These are phyloP conservation scores for Bradypodion ventrale DNA, from an alignment of 2,797 vertebrate species.

Conservation along the genomic window DNA sequence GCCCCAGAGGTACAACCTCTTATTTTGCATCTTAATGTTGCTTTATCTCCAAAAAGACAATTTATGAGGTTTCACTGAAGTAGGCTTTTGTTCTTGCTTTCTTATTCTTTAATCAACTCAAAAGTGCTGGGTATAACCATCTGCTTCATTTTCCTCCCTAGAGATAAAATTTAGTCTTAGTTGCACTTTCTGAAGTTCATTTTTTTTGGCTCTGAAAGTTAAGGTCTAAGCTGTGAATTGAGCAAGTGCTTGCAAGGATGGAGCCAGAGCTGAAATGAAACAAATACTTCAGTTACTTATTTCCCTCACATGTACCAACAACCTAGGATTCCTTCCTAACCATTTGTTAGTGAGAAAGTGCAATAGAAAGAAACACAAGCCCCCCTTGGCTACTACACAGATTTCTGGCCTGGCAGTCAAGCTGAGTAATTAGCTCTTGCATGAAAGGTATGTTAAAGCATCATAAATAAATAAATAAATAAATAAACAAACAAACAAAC, in stretches of 20 bases:
- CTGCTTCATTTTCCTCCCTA: not conserved
- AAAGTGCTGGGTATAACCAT: too few relatives aligned
- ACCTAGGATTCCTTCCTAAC: not conserved
- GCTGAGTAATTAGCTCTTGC: not conserved
- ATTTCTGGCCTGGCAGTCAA: not conserved
- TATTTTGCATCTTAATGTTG: not conserved
- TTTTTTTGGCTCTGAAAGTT: not conserved
- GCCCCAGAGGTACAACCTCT: not conserved
- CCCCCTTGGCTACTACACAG: not conserved
- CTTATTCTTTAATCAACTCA: not conserved
- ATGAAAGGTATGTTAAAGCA: not conserved
- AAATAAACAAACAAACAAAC: too few relatives aligned
- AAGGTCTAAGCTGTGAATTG: not conserved
- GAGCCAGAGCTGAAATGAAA: not conserved
- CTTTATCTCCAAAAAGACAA: not conserved
- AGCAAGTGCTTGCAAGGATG: not conserved
- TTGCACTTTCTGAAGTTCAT: not conserved
- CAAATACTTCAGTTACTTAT: not conserved
- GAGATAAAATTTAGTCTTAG: not conserved
- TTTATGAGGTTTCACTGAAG: not conserved
- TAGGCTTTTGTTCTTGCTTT: not conserved
- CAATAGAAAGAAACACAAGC: not conserved
- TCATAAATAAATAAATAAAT: too few relatives aligned
- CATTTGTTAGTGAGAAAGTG: slow-evolving; percentile 1
- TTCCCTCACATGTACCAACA: not conserved